Percentiles rank a stretch among this genome's conserved stretches.
Conservation (phyloP, 2,888 invertebrate genomes). For the Athetis lepigone region DNA sequence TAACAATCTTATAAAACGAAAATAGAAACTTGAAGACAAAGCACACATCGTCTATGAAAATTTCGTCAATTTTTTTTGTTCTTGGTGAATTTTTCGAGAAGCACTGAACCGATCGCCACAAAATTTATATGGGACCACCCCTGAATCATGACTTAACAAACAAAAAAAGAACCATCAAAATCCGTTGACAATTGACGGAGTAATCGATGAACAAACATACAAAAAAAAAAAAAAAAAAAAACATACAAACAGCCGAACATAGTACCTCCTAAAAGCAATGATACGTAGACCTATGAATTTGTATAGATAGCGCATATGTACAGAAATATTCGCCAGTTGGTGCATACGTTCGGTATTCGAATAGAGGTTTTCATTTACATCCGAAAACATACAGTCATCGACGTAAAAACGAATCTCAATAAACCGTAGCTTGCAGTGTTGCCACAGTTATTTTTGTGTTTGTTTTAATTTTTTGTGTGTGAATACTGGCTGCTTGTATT, state of each 20-base stretch:
- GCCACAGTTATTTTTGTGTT: conserved; percentile 40
- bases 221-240: too few species aligned
- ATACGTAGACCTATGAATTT: conserved; percentile 26
- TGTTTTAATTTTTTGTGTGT: conserved; percentile 37
- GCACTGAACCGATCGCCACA: too few species aligned
- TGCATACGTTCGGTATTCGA: conserved; percentile 8
- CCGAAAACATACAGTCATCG: conserved; percentile 46
- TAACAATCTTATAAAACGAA: too few species aligned
- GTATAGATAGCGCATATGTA: neutral
- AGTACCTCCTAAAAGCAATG: conserved; percentile 24
- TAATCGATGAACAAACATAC: neutral
- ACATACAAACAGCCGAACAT: too few species aligned
- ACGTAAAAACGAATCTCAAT: conserved; percentile 49
- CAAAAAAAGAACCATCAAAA: too few species aligned
- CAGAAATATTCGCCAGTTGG: conserved; percentile 30
- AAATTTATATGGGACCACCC: too few species aligned
- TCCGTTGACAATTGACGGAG: too few species aligned
- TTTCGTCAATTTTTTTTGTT: too few species aligned
- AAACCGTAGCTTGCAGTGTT: conserved; percentile 37
- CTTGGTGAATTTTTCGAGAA: too few species aligned
- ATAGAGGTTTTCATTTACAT: conserved; percentile 49
- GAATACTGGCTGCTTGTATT: neutral
- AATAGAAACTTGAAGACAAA: too few species aligned
- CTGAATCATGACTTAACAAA: too few species aligned
- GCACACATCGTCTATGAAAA: too few species aligned